Conservation (phyloP, 1,140 invertebrate genomes). For the Cherax quadricarinatus region DNA sequence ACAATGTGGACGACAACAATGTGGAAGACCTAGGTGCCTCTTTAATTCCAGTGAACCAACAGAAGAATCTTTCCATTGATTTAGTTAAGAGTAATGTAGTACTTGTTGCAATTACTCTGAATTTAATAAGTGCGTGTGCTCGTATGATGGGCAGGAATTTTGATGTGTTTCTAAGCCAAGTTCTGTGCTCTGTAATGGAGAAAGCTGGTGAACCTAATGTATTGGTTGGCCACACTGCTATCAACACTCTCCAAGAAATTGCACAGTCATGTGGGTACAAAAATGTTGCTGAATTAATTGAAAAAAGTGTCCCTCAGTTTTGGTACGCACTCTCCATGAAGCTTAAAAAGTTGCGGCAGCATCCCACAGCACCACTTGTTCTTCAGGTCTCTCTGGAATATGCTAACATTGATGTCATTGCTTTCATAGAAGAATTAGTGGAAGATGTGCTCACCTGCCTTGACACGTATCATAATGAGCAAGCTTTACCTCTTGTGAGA, state of each 20-base stretch:
- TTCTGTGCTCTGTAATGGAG: constrained; percentile 62
- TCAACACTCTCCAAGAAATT: constrained; percentile 44
- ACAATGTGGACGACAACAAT: background rate
- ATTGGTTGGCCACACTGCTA: constrained; percentile 43
- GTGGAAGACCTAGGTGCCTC: background rate
- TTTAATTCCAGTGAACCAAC: constrained; percentile 26
- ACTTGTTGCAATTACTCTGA: constrained; percentile 38
- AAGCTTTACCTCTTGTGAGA: constrained; percentile 30
- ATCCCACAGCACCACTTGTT: constrained; percentile 52
- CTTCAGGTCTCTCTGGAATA: constrained; percentile 53
- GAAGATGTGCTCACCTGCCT: constrained; percentile 18
- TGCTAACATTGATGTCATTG: constrained; percentile 50
- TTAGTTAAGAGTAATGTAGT: constrained; percentile 55
- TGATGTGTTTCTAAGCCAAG: constrained; percentile 50
- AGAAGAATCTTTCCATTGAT: constrained; percentile 35
- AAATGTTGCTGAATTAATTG: constrained; percentile 44
- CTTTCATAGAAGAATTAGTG: constrained; percentile 47
- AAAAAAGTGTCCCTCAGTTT: constrained; percentile 56
- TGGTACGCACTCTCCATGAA: constrained; percentile 65
- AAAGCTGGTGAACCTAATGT: constrained; percentile 62
- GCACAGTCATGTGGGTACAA: constrained; percentile 40
- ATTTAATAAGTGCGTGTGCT: constrained; percentile 44
- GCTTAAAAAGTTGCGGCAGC: constrained; percentile 40
- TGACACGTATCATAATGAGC: constrained; percentile 30
- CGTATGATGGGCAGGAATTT: constrained; percentile 46